phyloP scores from a whole-genome alignment of 1,140 invertebrate species.

The Meteorus sp. region DNA sequence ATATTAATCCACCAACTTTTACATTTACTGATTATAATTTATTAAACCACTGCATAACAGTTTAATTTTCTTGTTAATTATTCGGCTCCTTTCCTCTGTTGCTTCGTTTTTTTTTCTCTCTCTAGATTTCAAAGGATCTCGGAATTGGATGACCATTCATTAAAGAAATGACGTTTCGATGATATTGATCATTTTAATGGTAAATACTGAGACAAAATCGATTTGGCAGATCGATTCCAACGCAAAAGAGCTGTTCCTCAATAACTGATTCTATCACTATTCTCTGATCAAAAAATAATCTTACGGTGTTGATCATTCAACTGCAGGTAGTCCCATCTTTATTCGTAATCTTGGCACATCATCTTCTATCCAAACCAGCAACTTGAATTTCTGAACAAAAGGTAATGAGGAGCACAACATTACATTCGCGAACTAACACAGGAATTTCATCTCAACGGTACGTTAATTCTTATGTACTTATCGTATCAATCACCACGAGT shows the following conservation, averaged over 20 bases:
- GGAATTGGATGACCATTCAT: slow-evolving; percentile 4
- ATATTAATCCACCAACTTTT: background rate
- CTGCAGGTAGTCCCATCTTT: slow-evolving; percentile 65
- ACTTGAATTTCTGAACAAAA: slow-evolving; percentile 73
- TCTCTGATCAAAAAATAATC: slow-evolving; percentile 25
- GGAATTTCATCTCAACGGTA: too few species aligned
- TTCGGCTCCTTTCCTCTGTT: background rate
- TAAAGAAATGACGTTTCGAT: slow-evolving; percentile 11
- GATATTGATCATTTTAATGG: background rate
- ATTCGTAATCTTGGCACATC: slow-evolving; percentile 72
- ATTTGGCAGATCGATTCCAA: background rate
- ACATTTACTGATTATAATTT: background rate
- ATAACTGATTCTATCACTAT: background rate
- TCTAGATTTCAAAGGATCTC: background rate
- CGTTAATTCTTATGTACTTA: slow-evolving; percentile 52
- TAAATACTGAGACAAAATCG: slow-evolving; percentile 21
- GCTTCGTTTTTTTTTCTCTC: background rate
- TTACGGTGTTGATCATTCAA: slow-evolving; percentile 47
- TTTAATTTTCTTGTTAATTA: too few species aligned
- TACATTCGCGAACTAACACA: background rate
- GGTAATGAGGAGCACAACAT: background rate
- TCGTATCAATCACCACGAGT: slow-evolving; percentile 84
- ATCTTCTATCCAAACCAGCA: slow-evolving; percentile 80
- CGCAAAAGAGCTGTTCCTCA: background rate
- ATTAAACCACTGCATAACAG: too few species aligned